Conservation (phyloP, 2,888 invertebrate genomes). For the Teleogryllus oceanicus region DNA sequence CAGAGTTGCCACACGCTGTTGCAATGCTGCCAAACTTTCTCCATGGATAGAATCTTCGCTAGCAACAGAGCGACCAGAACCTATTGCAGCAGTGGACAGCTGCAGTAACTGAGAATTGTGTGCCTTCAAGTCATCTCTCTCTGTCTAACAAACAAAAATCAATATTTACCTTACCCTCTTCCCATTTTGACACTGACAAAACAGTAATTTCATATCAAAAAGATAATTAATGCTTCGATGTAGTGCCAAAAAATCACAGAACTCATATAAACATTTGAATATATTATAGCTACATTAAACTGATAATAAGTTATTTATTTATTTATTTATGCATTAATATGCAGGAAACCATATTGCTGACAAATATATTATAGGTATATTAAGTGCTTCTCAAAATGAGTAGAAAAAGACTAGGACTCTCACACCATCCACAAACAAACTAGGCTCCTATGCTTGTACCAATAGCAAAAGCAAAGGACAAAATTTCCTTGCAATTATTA, state of each 20-base stretch:
- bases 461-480: no score
- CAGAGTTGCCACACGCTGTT: not conserved
- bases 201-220: not conserved
- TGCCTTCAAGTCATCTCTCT: not conserved
- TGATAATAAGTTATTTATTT: no score
- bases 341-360: no score
- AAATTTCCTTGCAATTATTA: no score
- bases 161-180: no score
- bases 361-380: no score
- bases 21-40: not conserved
- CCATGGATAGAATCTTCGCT: not conserved
- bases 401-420: no score
- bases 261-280: not conserved
- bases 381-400: no score
- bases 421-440: no score
- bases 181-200: not conserved
- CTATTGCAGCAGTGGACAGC: not conserved
- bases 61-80: not conserved
- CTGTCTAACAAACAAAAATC: not conserved
- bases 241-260: not conserved
- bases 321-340: no score
- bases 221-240: not conserved
- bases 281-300: not conserved
- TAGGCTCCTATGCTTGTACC: no score
- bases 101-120: not conserved